Base-by-base conservation (phyloP, 92 coral and sea anemone genomes). In the Phenganax stokvisi region DNA sequence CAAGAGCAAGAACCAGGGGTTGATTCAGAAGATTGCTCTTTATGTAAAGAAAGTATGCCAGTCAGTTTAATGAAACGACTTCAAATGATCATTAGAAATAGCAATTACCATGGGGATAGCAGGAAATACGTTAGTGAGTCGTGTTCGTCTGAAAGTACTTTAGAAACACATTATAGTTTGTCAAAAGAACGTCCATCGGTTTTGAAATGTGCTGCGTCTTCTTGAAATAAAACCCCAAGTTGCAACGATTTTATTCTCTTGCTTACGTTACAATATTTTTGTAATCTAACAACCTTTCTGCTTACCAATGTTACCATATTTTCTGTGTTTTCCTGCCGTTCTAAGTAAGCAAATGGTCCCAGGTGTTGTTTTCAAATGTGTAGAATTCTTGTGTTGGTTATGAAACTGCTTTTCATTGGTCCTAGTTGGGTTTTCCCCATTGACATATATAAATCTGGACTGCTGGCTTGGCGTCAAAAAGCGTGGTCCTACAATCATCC, bases 71-170 rank as follows among this genome's bases (percentile, higher is more conserved):
- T 52, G 12, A 37, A 73, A 73, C 44, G 62, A 56, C 61, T 73
- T 15, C 62, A 73, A 25, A 16, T 13, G 15, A 27, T 73, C 54
- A 73, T 73, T 16, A 53, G 54, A 30, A 47, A 73, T 52, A 73
- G 73, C 1, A 15, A 68, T 12, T 30, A 10, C 52, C 73, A 68
- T 64, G 70, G 54, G 58, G 62, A 73, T 52, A 73, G 73, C 7
- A 15, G 47, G 16, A 10, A 37, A 13, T 52, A 68, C 30, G 31
- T 64, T 64, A 64, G 78, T 80, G 9, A 83, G 84, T 8, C 79
- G 57, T 16, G 69, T 63, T 52, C 80, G 57, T 9, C 80, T 85
- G 15, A 54, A 79, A 17, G 12, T 79, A 79, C 72, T 83, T 25
- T 71, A 37, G 70, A 74, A 37, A 80, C 76, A 51, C 74, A 65